A percentile compares a stretch with the other conserved stretches of the same genome.
These are phyloP conservation scores for Oconnorella tubifera DNA, from an alignment of 2,888 invertebrate genomes.

Conservation along the genomic window DNA sequence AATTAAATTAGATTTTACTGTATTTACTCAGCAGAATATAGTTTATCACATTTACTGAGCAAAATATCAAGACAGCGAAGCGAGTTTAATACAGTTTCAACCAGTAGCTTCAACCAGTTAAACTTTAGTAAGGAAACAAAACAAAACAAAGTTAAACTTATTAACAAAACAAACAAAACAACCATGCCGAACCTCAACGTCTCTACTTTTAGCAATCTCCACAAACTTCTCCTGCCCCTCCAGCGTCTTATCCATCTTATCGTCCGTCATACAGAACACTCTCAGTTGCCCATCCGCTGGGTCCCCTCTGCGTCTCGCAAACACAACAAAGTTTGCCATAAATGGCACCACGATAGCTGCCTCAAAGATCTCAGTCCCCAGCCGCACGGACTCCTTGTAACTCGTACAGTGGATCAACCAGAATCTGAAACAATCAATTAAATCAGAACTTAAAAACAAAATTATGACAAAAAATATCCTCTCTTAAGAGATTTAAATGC, in stretches of 20 bases:
- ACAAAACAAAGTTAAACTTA: too few species aligned
- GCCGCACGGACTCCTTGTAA: constrained; percentile 91
- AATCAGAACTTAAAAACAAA: too few species aligned
- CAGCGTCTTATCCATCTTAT: constrained; percentile 96
- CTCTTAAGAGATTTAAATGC: too few species aligned
- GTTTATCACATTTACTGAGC: too few species aligned
- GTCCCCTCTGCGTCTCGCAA: constrained; percentile 69
- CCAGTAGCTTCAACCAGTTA: too few species aligned
- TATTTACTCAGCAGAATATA: too few species aligned
- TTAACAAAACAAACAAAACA: too few species aligned
- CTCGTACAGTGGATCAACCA: constrained; percentile 98
- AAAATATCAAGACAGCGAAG: too few species aligned
- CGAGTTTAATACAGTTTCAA: too few species aligned
- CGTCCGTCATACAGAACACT: constrained; percentile 99
- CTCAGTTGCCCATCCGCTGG: constrained; percentile 62
- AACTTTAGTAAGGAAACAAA: too few species aligned
- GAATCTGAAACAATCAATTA: constrained; percentile 69
- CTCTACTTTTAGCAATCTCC: constrained; percentile 96
- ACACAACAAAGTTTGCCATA: constrained; percentile 99
- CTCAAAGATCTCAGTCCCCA: constrained; percentile 97
- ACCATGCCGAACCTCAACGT: constrained; percentile 90
- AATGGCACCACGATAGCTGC: constrained; percentile 99
- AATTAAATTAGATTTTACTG: too few species aligned
- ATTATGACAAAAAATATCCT: too few species aligned
- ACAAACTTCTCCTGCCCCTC: constrained; percentile 76